Evolutionary conservation across 2,888 invertebrate species (phyloP).

Genomic region (Tiphia femorata): DNA sequence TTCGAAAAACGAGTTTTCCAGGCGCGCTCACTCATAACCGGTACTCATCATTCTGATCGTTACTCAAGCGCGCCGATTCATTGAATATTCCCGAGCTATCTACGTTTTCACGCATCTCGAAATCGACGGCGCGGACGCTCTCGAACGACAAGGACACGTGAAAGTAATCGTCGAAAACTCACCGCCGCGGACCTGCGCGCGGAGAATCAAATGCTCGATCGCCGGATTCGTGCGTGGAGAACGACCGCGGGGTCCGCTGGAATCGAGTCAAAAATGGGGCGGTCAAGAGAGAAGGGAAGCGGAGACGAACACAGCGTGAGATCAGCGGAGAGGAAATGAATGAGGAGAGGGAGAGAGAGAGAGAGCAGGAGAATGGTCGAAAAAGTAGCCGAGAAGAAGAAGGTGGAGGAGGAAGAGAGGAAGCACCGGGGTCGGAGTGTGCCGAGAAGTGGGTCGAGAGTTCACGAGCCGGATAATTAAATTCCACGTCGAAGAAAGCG

Average conservation of each 20-base stretch:
- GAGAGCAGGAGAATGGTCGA: neutral
- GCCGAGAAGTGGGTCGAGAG: conserved; percentile 60
- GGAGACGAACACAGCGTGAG: neutral
- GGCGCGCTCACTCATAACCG: too few relatives aligned
- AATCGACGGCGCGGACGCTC: neutral
- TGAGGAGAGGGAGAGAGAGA: conserved; percentile 9
- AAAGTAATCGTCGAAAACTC: conserved; percentile 23
- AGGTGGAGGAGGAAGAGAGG: conserved; percentile 13
- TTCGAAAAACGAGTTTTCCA: too few relatives aligned
- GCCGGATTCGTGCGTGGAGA: neutral
- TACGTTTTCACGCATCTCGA: too few relatives aligned
- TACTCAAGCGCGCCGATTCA: too few relatives aligned
- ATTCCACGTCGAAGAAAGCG: conserved; percentile 63
- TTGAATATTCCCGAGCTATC: too few relatives aligned
- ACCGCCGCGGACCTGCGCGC: neutral
- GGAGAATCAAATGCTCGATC: neutral
- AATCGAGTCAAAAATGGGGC: neutral
- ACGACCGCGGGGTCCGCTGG: neutral
- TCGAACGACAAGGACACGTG: conserved; percentile 27
- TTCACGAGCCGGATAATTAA: conserved; percentile 61
- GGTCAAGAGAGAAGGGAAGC: neutral
- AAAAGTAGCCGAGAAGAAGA: conserved; percentile 7
- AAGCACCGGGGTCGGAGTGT: conserved; percentile 18
- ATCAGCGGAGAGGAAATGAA: neutral
- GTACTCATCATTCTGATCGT: too few relatives aligned